Percentiles rank a stretch among this genome's conserved stretches.
Conservation (phyloP, 2,888 invertebrate species). For the Dolomedes plantarius region DNA sequence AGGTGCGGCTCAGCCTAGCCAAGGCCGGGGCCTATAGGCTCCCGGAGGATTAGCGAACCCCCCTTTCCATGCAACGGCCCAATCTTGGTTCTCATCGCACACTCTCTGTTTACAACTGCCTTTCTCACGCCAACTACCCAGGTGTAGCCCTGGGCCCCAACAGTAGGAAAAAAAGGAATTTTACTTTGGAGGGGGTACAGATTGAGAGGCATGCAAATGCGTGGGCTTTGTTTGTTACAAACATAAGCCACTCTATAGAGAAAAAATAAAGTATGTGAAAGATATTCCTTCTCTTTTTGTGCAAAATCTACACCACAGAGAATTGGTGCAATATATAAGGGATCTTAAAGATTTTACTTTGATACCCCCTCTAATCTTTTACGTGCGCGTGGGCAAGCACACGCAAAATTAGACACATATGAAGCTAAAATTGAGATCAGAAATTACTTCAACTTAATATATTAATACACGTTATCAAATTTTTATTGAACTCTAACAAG, state of each 20-base stretch:
- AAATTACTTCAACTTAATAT: too few relatives aligned
- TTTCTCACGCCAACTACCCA: conserved; percentile 66
- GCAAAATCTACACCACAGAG: too few relatives aligned
- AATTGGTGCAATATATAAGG: too few relatives aligned
- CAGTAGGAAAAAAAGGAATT: background rate
- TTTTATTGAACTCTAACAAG: too few relatives aligned
- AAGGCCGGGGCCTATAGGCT: conserved; percentile 39
- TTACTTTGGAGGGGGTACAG: background rate
- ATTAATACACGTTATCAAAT: too few relatives aligned
- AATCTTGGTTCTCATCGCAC: conserved; percentile 50
- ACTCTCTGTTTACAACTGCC: conserved; percentile 26
- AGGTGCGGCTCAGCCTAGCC: conserved; percentile 56
- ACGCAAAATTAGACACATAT: too few relatives aligned
- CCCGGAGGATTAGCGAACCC: conserved; percentile 48
- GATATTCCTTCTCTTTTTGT: too few relatives aligned
- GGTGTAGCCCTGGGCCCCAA: conserved; percentile 31
- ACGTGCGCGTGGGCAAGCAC: too few relatives aligned
- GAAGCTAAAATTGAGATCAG: too few relatives aligned
- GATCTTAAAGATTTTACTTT: too few relatives aligned
- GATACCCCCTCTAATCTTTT: too few relatives aligned
- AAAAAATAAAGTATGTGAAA: too few relatives aligned
- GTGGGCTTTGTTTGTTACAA: background rate
- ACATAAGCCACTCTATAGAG: background rate
- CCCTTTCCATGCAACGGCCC: conserved; percentile 22
- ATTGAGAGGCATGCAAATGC: conserved; percentile 4